Conservation (phyloP, 1,140 invertebrate species). For the Cephus cinctus region DNA sequence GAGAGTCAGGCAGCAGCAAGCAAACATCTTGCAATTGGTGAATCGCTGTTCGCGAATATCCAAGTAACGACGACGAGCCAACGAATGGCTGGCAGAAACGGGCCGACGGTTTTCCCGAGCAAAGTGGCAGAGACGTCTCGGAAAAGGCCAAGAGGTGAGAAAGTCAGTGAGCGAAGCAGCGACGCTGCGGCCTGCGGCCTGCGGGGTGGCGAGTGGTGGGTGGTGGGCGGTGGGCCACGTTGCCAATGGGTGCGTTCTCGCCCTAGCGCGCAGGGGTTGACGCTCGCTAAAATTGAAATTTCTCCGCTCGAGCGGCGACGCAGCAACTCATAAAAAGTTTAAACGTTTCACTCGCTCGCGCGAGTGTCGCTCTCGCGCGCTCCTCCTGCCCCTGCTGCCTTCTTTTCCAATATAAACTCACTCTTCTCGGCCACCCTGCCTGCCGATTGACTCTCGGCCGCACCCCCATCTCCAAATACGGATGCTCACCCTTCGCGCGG, state of each 20-base stretch:
- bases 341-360: slow-evolving; percentile 48
- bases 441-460: slow-evolving; percentile 48
- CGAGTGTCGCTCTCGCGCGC: slow-evolving; percentile 30
- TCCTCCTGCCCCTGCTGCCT: slow-evolving; percentile 21
- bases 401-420: slow-evolving; percentile 54
- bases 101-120: too few relatives aligned
- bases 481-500: slow-evolving; percentile 14
- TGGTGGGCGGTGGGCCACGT: slow-evolving; percentile 19
- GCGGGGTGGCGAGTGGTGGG: background rate
- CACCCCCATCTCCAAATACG: background rate
- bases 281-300: slow-evolving; percentile 51
- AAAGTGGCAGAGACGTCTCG: slow-evolving; percentile 3
- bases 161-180: too few relatives aligned
- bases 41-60: too few relatives aligned
- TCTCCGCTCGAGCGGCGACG: slow-evolving; percentile 51
- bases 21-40: too few relatives aligned
- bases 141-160: background rate
- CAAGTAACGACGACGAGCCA: too few relatives aligned
- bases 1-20: too few relatives aligned
- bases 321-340: slow-evolving; percentile 57
- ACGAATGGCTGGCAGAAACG: too few relatives aligned
- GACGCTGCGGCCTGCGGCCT: background rate
- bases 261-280: too few relatives aligned
- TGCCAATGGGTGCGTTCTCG: background rate
- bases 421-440: slow-evolving; percentile 25